These are phyloP conservation scores for Lucinisca nassula DNA, from an alignment of 2,888 invertebrate genomes.

Conservation along the genomic window DNA sequence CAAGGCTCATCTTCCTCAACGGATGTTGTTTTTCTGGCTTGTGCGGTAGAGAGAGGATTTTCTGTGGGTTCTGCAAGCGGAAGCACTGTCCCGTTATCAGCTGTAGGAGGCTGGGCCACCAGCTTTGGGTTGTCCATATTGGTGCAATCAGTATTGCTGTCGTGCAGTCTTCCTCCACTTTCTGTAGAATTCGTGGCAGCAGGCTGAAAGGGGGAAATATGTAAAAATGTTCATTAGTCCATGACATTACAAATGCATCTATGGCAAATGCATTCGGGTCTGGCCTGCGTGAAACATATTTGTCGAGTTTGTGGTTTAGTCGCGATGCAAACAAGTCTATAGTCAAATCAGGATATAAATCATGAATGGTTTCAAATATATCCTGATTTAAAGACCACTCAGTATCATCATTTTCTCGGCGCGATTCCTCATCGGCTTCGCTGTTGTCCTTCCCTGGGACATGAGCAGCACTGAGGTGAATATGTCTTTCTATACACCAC, in stretches of 20 bases:
- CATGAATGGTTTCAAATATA: too few relatives aligned
- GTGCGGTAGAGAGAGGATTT: too few relatives aligned
- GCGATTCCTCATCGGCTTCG: too few relatives aligned
- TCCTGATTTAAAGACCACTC: too few relatives aligned
- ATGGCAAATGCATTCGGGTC: slow-evolving; percentile 1
- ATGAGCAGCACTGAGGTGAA: too few relatives aligned
- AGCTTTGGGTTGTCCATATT: slow-evolving; percentile 9
- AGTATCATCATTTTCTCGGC: too few relatives aligned
- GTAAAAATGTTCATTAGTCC: not conserved
- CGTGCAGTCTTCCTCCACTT: not conserved
- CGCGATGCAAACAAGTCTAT: not conserved
- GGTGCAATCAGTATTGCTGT: not conserved
- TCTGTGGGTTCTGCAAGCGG: too few relatives aligned
- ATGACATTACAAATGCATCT: slow-evolving; percentile 20
- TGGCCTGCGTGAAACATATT: not conserved
- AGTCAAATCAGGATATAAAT: too few relatives aligned
- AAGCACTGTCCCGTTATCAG: not conserved
- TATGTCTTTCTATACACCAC: too few relatives aligned
- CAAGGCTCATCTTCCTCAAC: too few relatives aligned
- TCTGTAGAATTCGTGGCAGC: not conserved
- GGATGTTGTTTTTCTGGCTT: too few relatives aligned
- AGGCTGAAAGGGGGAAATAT: slow-evolving; percentile 18
- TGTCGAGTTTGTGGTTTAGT: not conserved
- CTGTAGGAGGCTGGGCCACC: not conserved
- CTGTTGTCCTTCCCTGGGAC: too few relatives aligned